Base-by-base conservation (phyloP, 2,888 invertebrate species). In the Tipula helvola region DNA sequence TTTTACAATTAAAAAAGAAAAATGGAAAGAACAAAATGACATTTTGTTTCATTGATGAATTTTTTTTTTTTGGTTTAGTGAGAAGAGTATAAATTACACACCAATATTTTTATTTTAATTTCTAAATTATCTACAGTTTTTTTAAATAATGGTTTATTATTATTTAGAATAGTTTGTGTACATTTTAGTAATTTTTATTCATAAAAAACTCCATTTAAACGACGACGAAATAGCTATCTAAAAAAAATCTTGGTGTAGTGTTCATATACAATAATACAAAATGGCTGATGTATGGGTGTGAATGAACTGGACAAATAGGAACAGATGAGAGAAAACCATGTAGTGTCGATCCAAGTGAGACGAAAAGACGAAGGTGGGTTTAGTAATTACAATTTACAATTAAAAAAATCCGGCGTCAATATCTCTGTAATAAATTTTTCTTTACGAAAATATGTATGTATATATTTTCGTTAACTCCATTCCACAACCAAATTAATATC, bases 11-110 rank as follows among this genome's bases (percentile, higher is more conserved):
- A 84, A 84, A 84, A 84, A 84, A 84, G 84, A 39, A 84, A 84
- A 84, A 84, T 84, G 84, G 84, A 41, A 84, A 84, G 90, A 90
- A 90, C 90, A 90, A 90, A 90, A 90, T 90, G 90, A 90, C 90
- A 90, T 90, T 90, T 90, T 89, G 88, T 89, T 87, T 87, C 87
- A 88, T 87, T 87, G 87, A 88, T 87, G 87, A 87, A 87, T 86
- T 87, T 42, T 36, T 18, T n/a, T 85, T 87, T 86, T 28, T 86
- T 87, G 87, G 86, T 87, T 87, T 87, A 87, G 86, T 85, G 87
- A 86, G 87, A 88, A 87, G 86, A 87, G 36, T 87, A 87, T 87
- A 87, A 88, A 87, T 42, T 87, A 87, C 84, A 88, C 87, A 71
- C 7, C 10, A 71, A 57, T 4, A 16, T 57, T 57, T 57, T 44